These are phyloP conservation scores for Pelosia muscerda DNA, from an alignment of 2,888 invertebrate species.

Conservation along the genomic window DNA sequence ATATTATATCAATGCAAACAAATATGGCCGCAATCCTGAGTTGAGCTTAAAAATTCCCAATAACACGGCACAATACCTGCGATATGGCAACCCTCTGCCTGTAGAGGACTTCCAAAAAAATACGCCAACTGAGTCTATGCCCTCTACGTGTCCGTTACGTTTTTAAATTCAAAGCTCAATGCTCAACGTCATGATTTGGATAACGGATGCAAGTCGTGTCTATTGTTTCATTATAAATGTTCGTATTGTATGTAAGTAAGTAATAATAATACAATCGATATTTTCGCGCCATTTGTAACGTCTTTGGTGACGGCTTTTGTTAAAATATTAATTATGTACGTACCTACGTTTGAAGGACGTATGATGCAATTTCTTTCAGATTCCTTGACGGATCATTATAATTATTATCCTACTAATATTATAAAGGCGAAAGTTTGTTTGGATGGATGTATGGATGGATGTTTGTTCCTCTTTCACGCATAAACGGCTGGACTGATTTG, in stretches of 20 bases:
- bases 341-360: neutral
- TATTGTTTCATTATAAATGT: constrained; percentile 54
- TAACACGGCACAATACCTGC: neutral
- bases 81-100: constrained; percentile 15
- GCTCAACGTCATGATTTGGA: constrained; percentile 66
- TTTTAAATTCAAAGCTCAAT: constrained; percentile 77
- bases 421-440: no score
- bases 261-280: constrained; percentile 23
- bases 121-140: constrained; percentile 63
- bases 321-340: neutral
- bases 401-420: no score
- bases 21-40: neutral
- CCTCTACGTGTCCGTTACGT: constrained; percentile 69
- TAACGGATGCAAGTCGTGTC: constrained; percentile 65
- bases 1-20: no score
- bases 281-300: constrained; percentile 35
- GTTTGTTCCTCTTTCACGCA: no score
- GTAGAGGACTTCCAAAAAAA: constrained; percentile 52
- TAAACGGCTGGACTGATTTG: no score
- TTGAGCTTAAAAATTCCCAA: neutral
- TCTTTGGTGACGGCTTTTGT: constrained; percentile 42
- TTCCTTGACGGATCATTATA: neutral
- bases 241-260: constrained; percentile 17
- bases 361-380: neutral
- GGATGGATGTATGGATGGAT: no score